These are phyloP conservation scores for Hirundichthys speculiger DNA, from an alignment of 2,113 vertebrate genomes.

Conservation along the genomic window DNA sequence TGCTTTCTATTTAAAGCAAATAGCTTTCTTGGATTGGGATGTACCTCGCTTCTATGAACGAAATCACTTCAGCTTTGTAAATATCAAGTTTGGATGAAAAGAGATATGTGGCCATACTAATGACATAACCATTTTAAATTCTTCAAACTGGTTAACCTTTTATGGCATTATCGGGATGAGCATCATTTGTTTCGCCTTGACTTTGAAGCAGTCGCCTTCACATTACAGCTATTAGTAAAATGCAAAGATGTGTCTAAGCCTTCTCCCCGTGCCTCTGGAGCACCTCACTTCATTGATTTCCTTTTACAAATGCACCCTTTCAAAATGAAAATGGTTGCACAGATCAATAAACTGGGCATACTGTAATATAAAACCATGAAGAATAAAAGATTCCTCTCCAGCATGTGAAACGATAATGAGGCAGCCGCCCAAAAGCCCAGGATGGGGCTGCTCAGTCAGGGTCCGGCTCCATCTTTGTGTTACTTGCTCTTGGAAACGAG, in stretches of 20 bases:
- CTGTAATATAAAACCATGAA: not conserved
- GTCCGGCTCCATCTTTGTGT: constrained; percentile 24
- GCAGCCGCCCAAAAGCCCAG: not conserved
- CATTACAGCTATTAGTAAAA: not conserved
- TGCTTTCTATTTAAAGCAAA: not conserved
- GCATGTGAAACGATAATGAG: not conserved
- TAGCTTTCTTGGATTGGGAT: not conserved
- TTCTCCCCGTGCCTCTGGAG: not conserved
- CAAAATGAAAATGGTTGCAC: constrained; percentile 16
- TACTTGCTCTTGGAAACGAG: constrained; percentile 44
- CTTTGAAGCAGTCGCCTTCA: no score
- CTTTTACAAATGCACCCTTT: constrained; percentile 16
- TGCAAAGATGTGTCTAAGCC: not conserved
- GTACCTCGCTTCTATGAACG: not conserved
- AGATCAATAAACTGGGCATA: constrained; percentile 4
- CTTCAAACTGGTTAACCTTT: not conserved
- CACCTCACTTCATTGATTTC: constrained; percentile 34
- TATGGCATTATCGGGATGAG: not conserved
- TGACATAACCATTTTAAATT: not conserved
- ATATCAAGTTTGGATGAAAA: not conserved
- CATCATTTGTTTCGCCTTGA: not conserved
- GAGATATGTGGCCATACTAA: not conserved
- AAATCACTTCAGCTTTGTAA: not conserved
- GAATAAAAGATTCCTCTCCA: not conserved
- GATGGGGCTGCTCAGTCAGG: constrained; percentile 8